Evolutionary conservation across 2,888 invertebrate genomes (phyloP), one percentile per base, ranked within the genome.

Genomic region (Zaprionus lineosus): DNA sequence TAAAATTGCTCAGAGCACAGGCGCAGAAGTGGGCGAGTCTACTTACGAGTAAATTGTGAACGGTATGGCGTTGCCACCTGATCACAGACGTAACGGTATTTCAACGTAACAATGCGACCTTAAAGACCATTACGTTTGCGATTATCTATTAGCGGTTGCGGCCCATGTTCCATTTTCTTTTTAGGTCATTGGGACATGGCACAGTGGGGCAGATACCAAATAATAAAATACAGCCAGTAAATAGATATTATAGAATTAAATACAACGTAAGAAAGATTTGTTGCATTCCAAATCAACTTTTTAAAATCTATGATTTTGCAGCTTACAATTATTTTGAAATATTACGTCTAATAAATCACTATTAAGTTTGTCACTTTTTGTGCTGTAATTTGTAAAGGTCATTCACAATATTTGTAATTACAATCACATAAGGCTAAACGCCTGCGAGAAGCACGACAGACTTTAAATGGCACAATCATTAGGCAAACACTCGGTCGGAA

Each of bases 391-490:
- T 55, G 55, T 52, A 60, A 47, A 66, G 44, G 31, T 48, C 67
- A 47, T 52, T 31, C 19, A 40, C 12, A 56, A 52, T 50, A 63
- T 40, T 67, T 62, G 64, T 78, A 76, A 76, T 76, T 76, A 78
- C 74, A 77, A 65, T 78, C 75, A 60, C 67, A 74, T 64, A 70
- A 64, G 63, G 56, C 55, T 63, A 26, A 56, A 52, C 55, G 63
- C 53, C 74, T 43, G 50, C 43, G 33, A 46, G 34, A 50, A 69
- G 57, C 71, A 71, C 70, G 70, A 66, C 31, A 47, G 28, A 47
- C 51, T 34, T 26, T 28, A 60, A 71, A 74, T 67, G 79, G 73
- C 75, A 66, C 50, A 71, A 75, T 82, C 76, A 82, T 77, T 77
- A 77, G 77, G 43, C 55, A 65, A 37, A 41, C 47, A 47, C 28